phyloP scores from a whole-genome alignment of 2,888 invertebrate species.

The Agriopis leucophaearia region DNA sequence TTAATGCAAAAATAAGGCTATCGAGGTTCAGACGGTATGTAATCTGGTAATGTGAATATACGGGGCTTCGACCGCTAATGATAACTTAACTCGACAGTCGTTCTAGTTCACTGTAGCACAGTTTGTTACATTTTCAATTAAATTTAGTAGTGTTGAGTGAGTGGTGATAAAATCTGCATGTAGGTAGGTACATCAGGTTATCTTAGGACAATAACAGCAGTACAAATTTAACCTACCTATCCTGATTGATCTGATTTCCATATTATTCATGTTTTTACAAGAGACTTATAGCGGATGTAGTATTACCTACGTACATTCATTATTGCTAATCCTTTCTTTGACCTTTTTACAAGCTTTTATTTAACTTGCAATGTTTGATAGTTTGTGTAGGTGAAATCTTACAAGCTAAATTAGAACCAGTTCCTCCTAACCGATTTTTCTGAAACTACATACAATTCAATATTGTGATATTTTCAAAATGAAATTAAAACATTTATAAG shows the following conservation, averaged over 20 bases:
- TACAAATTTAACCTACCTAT: not conserved
- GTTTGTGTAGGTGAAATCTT: no score
- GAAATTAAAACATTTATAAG: no score
- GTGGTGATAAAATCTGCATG: not conserved
- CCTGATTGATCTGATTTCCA: not conserved
- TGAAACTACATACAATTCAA: no score
- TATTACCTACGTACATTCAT: no score
- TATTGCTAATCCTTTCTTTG: no score
- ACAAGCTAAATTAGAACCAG: no score
- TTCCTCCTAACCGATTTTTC: no score
- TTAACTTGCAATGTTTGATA: no score
- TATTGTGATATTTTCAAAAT: no score
- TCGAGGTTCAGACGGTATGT: conserved; percentile 74
- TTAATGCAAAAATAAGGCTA: conserved; percentile 69
- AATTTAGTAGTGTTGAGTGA: conserved; percentile 4
- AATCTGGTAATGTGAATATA: conserved; percentile 71
- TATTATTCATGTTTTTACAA: not conserved
- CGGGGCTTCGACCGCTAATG: conserved; percentile 78
- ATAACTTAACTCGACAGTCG: conserved; percentile 66
- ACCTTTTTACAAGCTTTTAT: no score
- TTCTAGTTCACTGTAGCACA: conserved; percentile 29
- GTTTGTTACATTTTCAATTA: conserved; percentile 8
- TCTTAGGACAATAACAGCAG: conserved; percentile 2
- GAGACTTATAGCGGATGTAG: no score
- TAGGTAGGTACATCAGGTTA: no score